Evolutionary conservation across 2,113 vertebrate species (phyloP).

Genomic region (Pachypanchax playfairii): DNA sequence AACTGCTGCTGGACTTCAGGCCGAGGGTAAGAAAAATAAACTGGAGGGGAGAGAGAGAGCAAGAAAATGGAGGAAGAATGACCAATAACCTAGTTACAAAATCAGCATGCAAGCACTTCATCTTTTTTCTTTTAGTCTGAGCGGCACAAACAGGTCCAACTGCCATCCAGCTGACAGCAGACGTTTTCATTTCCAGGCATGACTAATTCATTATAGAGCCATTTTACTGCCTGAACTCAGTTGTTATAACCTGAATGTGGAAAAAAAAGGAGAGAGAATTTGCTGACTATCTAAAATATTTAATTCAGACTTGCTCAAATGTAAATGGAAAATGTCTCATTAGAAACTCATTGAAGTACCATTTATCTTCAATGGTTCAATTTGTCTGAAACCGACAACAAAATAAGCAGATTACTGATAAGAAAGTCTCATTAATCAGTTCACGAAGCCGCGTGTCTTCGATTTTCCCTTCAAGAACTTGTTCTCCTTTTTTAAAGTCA

Average conservation of each 20-base stretch:
- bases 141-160: constrained; percentile 38
- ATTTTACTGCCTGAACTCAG: constrained; percentile 31
- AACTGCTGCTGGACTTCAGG: constrained; percentile 8
- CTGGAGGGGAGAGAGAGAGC: background rate
- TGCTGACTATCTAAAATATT: constrained; percentile 51
- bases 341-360: constrained; percentile 29
- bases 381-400: constrained; percentile 28
- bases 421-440: constrained; percentile 51
- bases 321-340: constrained; percentile 23
- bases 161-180: constrained; percentile 49
- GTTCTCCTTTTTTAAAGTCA: constrained; percentile 15
- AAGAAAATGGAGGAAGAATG: background rate
- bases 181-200: constrained; percentile 58
- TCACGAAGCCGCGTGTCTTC: constrained; percentile 7
- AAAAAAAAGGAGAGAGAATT: constrained; percentile 37
- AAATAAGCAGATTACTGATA: constrained; percentile 58
- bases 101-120: constrained; percentile 46
- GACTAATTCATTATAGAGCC: constrained; percentile 71
- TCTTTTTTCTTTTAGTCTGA: constrained; percentile 29
- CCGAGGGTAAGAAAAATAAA: constrained; percentile 11
- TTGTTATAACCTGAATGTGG: constrained; percentile 45
- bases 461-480: constrained; percentile 28
- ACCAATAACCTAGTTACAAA: constrained; percentile 62
- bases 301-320: constrained; percentile 43
- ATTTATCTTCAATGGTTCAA: constrained; percentile 21